Conservation (phyloP, 2,888 invertebrate species). For the Amblyjoppa proteus region DNA sequence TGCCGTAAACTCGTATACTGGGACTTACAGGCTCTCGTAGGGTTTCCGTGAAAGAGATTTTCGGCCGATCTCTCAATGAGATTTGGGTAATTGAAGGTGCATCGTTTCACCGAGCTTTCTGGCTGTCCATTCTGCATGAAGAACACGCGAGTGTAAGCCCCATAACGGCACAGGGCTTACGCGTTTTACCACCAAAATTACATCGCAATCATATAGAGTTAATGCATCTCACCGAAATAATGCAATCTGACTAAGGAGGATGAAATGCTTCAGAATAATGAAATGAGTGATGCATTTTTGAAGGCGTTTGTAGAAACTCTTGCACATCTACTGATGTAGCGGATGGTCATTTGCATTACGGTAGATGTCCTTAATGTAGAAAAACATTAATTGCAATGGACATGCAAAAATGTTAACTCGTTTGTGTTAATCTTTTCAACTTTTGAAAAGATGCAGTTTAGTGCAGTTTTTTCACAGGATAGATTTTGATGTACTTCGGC, state of each 20-base stretch:
- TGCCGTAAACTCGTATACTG: background rate
- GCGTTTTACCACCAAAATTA: background rate
- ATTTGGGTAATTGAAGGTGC: background rate
- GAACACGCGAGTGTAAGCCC: background rate
- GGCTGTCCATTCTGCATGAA: background rate
- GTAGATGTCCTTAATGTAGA: too few species aligned
- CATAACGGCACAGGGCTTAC: background rate
- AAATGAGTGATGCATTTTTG: too few species aligned
- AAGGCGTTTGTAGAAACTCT: too few species aligned
- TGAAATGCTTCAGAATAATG: background rate
- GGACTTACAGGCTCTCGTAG: background rate
- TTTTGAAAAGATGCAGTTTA: too few species aligned
- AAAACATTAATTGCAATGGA: too few species aligned
- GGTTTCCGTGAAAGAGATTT: background rate
- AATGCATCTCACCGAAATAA: background rate
- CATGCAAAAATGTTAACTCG: too few species aligned
- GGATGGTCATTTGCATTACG: too few species aligned
- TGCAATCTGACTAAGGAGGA: background rate
- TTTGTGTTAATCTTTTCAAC: too few species aligned
- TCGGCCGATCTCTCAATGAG: background rate
- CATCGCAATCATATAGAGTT: background rate
- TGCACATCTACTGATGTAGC: too few species aligned
- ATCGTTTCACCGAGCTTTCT: background rate
- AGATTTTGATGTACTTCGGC: too few species aligned
- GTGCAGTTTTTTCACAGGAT: too few species aligned